Evolutionary conservation across 2,113 vertebrate genomes (phyloP), one percentile per base, ranked within the genome.

Genomic region (Clarias gariepinus): DNA sequence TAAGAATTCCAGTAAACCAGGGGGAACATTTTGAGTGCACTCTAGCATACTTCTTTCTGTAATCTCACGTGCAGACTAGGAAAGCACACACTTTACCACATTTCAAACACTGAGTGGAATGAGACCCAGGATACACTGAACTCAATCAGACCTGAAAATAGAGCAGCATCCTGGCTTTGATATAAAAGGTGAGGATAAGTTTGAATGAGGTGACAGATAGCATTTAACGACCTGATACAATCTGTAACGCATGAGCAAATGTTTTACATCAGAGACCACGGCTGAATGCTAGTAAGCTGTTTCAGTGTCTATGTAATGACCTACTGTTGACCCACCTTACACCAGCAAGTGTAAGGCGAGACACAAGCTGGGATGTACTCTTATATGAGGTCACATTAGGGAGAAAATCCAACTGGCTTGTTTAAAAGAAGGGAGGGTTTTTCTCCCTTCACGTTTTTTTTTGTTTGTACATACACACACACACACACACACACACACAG

Each of bases 91-190:
- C 16, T 47, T 47, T 58, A 57, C 47, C 47, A 47, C 55, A 18
- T 28, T 84, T 52, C 9, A 10, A 66, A 85, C 33, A 58, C 69
- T 30, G 52, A 80, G 61, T 68, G 64, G 85, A 81, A 81, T 55
- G 52, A 47, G 77, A 28, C 25, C 3, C 76, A 41, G 18, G 55
- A 71, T 23, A 41, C n/a, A 30, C 66, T 81, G 15, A 60, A 30
- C 53, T 41, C 69, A 58, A 33, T 69, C 76, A 55, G 25, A 19
- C 36, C 3, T 63, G 52, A 68, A 3, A 36, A 16, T 30, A 71
- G 30, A 71, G 36, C 68, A 71, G 33, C 30, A 71, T 71, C 33
- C 33, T 36, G 68, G 7, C 30, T 36, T 9, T 15, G 68, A 10
- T 30, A 36, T 30, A 30, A 68, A 30, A 68, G 64, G 6, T 28